Base-by-base conservation (phyloP, 2,113 vertebrate species). In the Neoarius graeffei region DNA sequence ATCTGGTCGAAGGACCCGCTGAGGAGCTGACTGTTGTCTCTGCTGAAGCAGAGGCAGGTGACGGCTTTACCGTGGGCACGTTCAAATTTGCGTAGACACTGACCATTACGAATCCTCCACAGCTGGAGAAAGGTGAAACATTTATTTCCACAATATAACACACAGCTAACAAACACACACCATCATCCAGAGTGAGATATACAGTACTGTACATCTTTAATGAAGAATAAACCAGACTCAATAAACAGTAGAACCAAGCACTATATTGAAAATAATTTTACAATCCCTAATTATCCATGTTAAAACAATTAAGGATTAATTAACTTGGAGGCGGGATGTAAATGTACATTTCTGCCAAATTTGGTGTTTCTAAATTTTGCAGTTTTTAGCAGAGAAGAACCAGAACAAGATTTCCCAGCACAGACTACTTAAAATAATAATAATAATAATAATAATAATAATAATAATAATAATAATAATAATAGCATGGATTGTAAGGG, bases 41-140 rank as follows among this genome's bases (percentile, higher is more conserved):
- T 99, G 64, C 97, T 99, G 94, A 99, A 99, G 91, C 96, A 98
- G 48, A 99, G 92, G 86, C 98, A 99, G 0, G 98, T 99, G 48
- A 99, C 97, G 52, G 98, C 98, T 95, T 99, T 99, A 92, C 97
- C 97, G 93, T 99, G 98, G 0, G 97, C 98, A 7, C 97, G 96
- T 90, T 99, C 98, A 77, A 99, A 98, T 87, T 97, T 95, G 82
- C 97, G 94, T 92, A 99, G 94, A 92, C 98, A 99, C 90, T 98
- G 98, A 57, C 98, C 98, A 0, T 98, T 99, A 93, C 98, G 97
- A 92, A 99, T 99, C 92, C 99, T 99, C 98, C 98, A 99, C 1
- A 99, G 97, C 98, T 99, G 20, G 0, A 74, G 64, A 30, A 27
- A 87, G 35, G 64, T 25, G 83, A 57, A 0, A 15, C 25, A 27